Evolutionary conservation across 1,140 invertebrate genomes (phyloP).

Genomic region (Hypsibius dujardini): DNA sequence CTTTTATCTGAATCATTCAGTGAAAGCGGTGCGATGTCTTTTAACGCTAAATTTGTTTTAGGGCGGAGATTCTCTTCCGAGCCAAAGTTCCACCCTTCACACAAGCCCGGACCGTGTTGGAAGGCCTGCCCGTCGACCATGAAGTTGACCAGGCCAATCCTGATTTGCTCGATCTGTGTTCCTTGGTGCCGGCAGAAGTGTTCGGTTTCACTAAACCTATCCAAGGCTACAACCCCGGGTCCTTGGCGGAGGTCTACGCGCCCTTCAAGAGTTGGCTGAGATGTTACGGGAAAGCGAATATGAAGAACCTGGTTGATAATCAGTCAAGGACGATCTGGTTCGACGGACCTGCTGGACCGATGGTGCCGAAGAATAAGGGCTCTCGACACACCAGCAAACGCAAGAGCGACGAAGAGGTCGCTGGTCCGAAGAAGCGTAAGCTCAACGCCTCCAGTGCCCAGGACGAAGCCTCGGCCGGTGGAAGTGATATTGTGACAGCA

Average conservation of each 20-base stretch:
- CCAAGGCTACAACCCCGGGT: slow-evolving; percentile 25
- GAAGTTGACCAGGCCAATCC: slow-evolving; percentile 23
- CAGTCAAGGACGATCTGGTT: slow-evolving; percentile 33
- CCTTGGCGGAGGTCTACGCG: slow-evolving; percentile 25
- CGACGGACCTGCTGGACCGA: slow-evolving; percentile 28
- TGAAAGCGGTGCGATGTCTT: slow-evolving; percentile 24
- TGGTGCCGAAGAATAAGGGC: slow-evolving; percentile 29
- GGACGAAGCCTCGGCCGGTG: neutral
- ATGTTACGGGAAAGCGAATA: slow-evolving; percentile 30
- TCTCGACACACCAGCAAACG: slow-evolving; percentile 8
- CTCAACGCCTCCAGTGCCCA: neutral
- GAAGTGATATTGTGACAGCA: too few species aligned
- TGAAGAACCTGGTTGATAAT: slow-evolving; percentile 31
- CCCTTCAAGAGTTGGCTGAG: slow-evolving; percentile 30
- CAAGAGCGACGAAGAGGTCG: neutral
- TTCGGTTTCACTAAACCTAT: slow-evolving; percentile 26
- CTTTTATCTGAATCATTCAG: slow-evolving; percentile 24
- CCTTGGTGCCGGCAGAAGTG: slow-evolving; percentile 29
- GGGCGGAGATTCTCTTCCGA: slow-evolving; percentile 23
- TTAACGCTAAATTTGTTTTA: neutral
- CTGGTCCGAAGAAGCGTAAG: too few species aligned
- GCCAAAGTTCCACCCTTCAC: slow-evolving; percentile 29
- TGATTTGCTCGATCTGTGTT: slow-evolving; percentile 29
- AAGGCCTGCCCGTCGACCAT: slow-evolving; percentile 20
- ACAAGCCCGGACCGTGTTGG: slow-evolving; percentile 27